phyloP scores from a whole-genome alignment of 2,797 vertebrate genomes.

The Gadopsis bispinosus region DNA sequence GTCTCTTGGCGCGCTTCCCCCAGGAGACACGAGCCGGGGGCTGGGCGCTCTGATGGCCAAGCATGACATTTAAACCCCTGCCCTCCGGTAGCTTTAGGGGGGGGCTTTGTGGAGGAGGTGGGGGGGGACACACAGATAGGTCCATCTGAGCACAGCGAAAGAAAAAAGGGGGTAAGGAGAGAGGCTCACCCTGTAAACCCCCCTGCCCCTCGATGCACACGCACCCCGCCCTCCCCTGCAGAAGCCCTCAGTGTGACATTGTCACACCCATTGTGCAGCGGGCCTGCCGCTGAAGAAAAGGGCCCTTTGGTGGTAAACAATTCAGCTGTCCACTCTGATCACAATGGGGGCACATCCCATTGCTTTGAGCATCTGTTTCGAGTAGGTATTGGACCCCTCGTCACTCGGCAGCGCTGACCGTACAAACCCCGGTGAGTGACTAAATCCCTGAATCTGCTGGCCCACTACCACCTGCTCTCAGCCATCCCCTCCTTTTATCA shows the following conservation, averaged over 20 bases:
- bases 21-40: slow-evolving; percentile 83
- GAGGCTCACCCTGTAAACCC: slow-evolving; percentile 73
- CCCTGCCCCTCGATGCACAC: slow-evolving; percentile 54
- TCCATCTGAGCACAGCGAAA: slow-evolving; percentile 79
- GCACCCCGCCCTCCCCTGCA: slow-evolving; percentile 47
- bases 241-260: slow-evolving; percentile 70
- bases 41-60: slow-evolving; percentile 84
- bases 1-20: slow-evolving; percentile 71
- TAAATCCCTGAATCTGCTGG: slow-evolving; percentile 79
- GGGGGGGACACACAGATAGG: slow-evolving; percentile 40
- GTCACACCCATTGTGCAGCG: slow-evolving; percentile 71
- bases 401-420: slow-evolving; percentile 65
- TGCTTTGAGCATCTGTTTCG: slow-evolving; percentile 83
- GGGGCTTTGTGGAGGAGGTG: slow-evolving; percentile 68
- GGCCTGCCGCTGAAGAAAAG: slow-evolving; percentile 79
- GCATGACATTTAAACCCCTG: slow-evolving; percentile 87
- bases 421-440: slow-evolving; percentile 63
- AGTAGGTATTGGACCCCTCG: slow-evolving; percentile 68
- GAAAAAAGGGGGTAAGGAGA: slow-evolving; percentile 69
- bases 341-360: slow-evolving; percentile 84
- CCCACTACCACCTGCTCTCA: slow-evolving; percentile 81
- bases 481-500: slow-evolving; percentile 69
- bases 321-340: slow-evolving; percentile 85
- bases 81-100: slow-evolving; percentile 79
- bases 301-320: slow-evolving; percentile 83